Conservation (phyloP, 2,113 vertebrate genomes). For the Chitala chitala region DNA sequence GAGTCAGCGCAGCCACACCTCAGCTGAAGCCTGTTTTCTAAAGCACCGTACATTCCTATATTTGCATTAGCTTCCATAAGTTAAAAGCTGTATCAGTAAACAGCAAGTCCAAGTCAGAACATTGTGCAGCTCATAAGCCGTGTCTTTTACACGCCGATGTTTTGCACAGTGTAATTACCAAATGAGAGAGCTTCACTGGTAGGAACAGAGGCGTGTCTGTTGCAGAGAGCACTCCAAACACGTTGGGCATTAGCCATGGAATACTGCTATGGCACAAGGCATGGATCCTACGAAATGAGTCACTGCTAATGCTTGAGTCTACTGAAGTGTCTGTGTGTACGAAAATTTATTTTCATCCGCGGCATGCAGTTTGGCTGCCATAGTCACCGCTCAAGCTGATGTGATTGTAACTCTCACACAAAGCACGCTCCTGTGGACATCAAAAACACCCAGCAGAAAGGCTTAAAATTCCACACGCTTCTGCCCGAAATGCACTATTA, state of each 20-base stretch:
- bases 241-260: constrained; percentile 26
- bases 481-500: too few relatives aligned
- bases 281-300: constrained; percentile 25
- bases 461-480: neutral
- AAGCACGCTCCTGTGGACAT: neutral
- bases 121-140: constrained; percentile 12
- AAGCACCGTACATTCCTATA: neutral
- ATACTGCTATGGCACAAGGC: constrained; percentile 17
- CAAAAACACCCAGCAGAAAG: neutral
- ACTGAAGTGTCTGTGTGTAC: constrained; percentile 6
- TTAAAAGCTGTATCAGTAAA: neutral
- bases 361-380: too few relatives aligned
- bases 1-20: too few relatives aligned
- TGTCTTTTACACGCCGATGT: constrained; percentile 21
- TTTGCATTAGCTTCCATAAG: neutral
- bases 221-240: constrained; percentile 28
- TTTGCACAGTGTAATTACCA: constrained; percentile 25
- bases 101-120: neutral
- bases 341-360: too few relatives aligned
- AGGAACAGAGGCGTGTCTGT: constrained; percentile 23
- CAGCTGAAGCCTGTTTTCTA: neutral
- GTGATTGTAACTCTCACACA: too few relatives aligned
- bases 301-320: constrained; percentile 26
- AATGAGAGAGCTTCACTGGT: constrained; percentile 23
- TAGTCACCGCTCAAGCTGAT: too few relatives aligned